A percentile compares a stretch with the other conserved stretches of the same genome.
phyloP scores from a whole-genome alignment of 2,113 vertebrate species.

The Sinosuthora webbiana region DNA sequence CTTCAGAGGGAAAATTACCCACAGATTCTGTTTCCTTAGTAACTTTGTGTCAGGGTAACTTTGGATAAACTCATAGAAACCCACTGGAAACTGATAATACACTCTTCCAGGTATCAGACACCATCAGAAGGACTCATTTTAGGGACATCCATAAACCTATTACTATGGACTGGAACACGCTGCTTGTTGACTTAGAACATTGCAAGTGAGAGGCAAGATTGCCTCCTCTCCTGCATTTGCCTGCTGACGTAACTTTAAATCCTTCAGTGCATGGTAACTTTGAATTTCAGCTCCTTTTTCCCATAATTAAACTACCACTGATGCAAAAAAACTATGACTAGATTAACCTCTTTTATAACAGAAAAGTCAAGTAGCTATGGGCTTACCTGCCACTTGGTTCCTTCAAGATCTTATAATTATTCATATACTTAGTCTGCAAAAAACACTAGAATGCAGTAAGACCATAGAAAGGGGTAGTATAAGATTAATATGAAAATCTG shows the following conservation, averaged over 20 bases:
- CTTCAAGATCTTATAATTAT: neutral
- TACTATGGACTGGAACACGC: neutral
- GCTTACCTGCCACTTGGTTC: neutral
- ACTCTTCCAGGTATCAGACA: neutral
- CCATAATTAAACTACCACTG: neutral
- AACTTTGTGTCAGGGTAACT: neutral
- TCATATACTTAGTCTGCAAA: neutral
- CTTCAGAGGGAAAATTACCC: neutral
- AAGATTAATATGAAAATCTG: neutral
- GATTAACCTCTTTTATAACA: neutral
- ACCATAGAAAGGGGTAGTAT: neutral
- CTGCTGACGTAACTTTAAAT: neutral
- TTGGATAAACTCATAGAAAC: neutral
- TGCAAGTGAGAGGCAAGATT: neutral
- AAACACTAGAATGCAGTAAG: neutral
- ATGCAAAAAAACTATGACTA: neutral
- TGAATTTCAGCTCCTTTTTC: neutral
- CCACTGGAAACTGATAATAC: no score
- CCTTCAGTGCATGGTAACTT: neutral
- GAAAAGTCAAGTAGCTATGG: neutral
- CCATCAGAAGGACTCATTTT: neutral
- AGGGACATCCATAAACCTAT: neutral
- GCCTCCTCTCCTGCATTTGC: neutral
- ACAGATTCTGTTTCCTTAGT: neutral
- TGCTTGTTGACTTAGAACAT: neutral